Percentiles rank a stretch among this genome's conserved stretches.
Evolutionary conservation across 2,888 invertebrate genomes (phyloP).

Genomic region (Anticlea derivata): DNA sequence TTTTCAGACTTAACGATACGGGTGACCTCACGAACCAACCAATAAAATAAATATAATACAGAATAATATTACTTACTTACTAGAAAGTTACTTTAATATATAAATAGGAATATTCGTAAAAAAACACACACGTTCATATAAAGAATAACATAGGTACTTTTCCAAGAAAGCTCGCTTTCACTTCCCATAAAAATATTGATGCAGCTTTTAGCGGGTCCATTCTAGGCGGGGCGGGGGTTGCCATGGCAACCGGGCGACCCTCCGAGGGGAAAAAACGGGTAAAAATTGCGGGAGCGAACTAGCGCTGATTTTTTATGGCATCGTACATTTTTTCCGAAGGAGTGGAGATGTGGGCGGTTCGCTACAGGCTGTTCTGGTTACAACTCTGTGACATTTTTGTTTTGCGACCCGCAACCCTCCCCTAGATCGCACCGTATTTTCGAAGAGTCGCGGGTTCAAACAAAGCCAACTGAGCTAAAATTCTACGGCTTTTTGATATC

Average conservation of each 20-base stretch:
- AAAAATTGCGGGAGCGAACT: constrained; percentile 80
- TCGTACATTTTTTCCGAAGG: constrained; percentile 79
- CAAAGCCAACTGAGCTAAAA: no score
- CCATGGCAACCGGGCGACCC: constrained; percentile 74
- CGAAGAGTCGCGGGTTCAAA: no score
- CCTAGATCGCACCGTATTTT: no score
- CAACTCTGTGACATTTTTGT: not conserved
- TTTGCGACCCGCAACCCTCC: no score
- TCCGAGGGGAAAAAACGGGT: constrained; percentile 82
- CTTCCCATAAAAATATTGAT: constrained; percentile 76
- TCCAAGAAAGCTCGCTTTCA: constrained; percentile 41
- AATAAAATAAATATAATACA: no score
- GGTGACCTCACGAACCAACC: no score
- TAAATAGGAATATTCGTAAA: not conserved
- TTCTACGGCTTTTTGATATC: no score
- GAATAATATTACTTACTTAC: no score
- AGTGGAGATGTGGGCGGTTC: constrained; percentile 54
- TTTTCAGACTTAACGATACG: no score
- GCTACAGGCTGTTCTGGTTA: constrained; percentile 52
- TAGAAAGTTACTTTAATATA: no score
- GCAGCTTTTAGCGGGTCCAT: constrained; percentile 61
- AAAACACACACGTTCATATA: constrained; percentile 11
- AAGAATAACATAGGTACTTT: constrained; percentile 33
- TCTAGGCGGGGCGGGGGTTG: constrained; percentile 61
- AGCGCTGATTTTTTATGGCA: constrained; percentile 83